Evolutionary conservation across 2,888 invertebrate species (phyloP).

Genomic region (Amiota minor): DNA sequence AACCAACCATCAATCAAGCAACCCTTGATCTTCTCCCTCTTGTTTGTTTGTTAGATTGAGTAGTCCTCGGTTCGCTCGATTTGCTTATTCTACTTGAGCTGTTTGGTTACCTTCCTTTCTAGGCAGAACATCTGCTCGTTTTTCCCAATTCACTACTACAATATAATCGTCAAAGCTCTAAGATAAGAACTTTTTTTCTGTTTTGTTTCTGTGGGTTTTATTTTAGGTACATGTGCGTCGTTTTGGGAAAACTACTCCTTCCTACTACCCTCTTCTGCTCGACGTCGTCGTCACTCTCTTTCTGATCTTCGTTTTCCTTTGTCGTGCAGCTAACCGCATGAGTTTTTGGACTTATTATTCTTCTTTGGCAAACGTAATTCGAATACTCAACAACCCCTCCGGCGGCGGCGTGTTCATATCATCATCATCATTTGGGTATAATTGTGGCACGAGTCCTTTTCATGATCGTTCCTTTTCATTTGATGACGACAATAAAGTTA

Average conservation of each 20-base stretch:
- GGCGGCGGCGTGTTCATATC: constrained; percentile 33
- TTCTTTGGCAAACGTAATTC: constrained; percentile 43
- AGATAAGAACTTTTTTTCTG: constrained; percentile 52
- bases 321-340: constrained; percentile 45
- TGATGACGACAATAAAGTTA: constrained; percentile 14
- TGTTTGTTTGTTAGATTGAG: neutral
- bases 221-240: too few species aligned
- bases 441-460: constrained; percentile 52
- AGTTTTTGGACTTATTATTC: constrained; percentile 42
- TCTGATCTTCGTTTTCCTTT: neutral
- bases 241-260: constrained; percentile 16
- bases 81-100: too few species aligned
- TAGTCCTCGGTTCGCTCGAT: too few species aligned
- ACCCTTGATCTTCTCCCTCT: neutral
- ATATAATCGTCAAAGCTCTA: constrained; percentile 50
- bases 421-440: constrained; percentile 24
- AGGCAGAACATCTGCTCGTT: constrained; percentile 59
- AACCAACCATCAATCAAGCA: too few species aligned
- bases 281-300: neutral
- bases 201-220: too few species aligned
- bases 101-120: constrained; percentile 9
- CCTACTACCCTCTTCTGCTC: constrained; percentile 48
- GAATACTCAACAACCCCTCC: constrained; percentile 45
- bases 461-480: constrained; percentile 14
- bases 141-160: constrained; percentile 36